Evolutionary conservation across 2,888 invertebrate species (phyloP).

Genomic region (Ditula angustiorana): DNA sequence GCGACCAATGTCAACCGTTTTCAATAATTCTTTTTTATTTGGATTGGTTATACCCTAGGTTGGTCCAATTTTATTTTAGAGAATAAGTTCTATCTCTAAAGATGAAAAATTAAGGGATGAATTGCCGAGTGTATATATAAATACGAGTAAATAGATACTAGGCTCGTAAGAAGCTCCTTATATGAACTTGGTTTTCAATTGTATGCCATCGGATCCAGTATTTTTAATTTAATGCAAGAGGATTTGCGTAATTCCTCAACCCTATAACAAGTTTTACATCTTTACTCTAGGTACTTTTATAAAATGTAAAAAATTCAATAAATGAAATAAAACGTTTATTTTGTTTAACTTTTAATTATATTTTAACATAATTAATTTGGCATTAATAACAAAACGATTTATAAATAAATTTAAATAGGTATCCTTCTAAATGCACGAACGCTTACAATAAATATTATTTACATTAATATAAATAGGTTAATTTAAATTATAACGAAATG

Average conservation of each 20-base stretch:
- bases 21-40: too few species aligned
- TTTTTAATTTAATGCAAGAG: neutral
- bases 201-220: neutral
- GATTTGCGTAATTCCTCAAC: constrained; percentile 8
- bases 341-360: constrained; percentile 27
- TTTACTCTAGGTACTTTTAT: constrained; percentile 27
- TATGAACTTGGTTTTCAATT: too few species aligned
- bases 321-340: constrained; percentile 20
- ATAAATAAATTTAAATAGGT: neutral
- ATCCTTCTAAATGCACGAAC: constrained; percentile 10
- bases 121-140: too few species aligned
- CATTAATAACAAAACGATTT: constrained; percentile 34
- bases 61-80: too few species aligned
- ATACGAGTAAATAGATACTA: too few species aligned
- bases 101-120: too few species aligned
- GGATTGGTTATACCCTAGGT: too few species aligned
- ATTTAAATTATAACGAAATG: constrained; percentile 33
- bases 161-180: too few species aligned
- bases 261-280: neutral
- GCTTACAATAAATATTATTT: constrained; percentile 23
- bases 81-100: too few species aligned
- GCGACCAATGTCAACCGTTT: too few species aligned
- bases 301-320: constrained; percentile 27
- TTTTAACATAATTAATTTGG: constrained; percentile 35
- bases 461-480: constrained; percentile 36